phyloP scores from a whole-genome alignment of 1,140 invertebrate species.

The Globodera ellingtonae region DNA sequence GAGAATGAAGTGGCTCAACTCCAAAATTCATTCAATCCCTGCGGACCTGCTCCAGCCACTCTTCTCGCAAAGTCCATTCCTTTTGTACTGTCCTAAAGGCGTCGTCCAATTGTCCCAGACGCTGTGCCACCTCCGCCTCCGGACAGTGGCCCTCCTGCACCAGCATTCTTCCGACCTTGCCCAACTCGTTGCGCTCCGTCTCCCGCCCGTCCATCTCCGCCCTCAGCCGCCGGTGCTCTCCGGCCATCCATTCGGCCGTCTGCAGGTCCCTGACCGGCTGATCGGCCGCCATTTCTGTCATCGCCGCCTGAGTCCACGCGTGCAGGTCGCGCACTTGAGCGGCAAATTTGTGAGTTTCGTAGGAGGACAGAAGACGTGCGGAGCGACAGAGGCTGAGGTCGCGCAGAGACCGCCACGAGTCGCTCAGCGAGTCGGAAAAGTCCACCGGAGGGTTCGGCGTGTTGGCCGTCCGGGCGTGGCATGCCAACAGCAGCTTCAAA shows the following conservation, averaged over 20 bases:
- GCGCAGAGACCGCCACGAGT: slow-evolving; percentile 84
- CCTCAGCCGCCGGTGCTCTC: slow-evolving; percentile 85
- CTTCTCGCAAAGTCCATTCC: slow-evolving; percentile 85
- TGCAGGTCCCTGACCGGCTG: slow-evolving; percentile 82
- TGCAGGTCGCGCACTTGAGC: slow-evolving; percentile 42
- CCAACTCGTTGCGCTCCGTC: slow-evolving; percentile 78
- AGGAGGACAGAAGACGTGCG: slow-evolving; percentile 80
- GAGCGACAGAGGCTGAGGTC: slow-evolving; percentile 78
- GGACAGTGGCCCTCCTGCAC: slow-evolving; percentile 82
- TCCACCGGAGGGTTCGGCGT: slow-evolving; percentile 87
- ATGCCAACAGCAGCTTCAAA: slow-evolving; percentile 70
- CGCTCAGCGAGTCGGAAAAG: slow-evolving; percentile 78
- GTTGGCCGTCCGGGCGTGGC: slow-evolving; percentile 69
- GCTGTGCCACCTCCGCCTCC: slow-evolving; percentile 73
- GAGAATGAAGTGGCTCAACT: slow-evolving; percentile 91
- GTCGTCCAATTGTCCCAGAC: slow-evolving; percentile 76
- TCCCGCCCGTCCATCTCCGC: slow-evolving; percentile 92
- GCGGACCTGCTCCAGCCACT: slow-evolving; percentile 82
- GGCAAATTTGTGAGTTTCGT: slow-evolving; percentile 84
- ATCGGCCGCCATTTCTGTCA: slow-evolving; percentile 77
- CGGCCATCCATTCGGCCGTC: slow-evolving; percentile 81
- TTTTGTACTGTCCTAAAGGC: slow-evolving; percentile 78
- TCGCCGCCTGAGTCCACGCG: slow-evolving; percentile 64
- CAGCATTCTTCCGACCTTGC: slow-evolving; percentile 80
- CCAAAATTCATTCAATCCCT: slow-evolving; percentile 66